Evolutionary conservation across 2,888 invertebrate species (phyloP).

Genomic region (Erebia ligea): DNA sequence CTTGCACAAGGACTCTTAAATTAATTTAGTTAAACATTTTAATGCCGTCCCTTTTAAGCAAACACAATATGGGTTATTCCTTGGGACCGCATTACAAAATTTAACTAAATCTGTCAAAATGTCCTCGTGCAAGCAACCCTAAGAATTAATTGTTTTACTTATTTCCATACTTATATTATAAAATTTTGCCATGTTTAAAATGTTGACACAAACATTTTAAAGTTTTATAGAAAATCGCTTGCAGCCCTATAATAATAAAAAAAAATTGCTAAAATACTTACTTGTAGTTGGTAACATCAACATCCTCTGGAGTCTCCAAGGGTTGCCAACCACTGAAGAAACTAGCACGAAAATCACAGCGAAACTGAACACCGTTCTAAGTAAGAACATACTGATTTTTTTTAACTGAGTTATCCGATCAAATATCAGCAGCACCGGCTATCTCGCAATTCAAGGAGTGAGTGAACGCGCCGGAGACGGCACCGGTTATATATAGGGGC

Average conservation of each 20-base stretch:
- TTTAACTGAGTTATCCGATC: background rate
- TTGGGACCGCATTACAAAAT: too few relatives aligned
- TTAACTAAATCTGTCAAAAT: too few relatives aligned
- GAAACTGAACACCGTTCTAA: conserved; percentile 52
- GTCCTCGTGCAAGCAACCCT: too few relatives aligned
- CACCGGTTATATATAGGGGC: conserved; percentile 35
- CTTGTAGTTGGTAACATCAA: background rate
- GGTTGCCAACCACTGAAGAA: conserved; percentile 47
- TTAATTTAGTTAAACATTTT: too few relatives aligned
- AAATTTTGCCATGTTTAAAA: too few relatives aligned
- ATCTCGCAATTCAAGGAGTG: conserved; percentile 24
- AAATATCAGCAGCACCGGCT: conserved; percentile 6
- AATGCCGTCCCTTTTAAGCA: too few relatives aligned
- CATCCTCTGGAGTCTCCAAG: conserved; percentile 38
- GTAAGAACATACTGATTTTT: conserved; percentile 47
- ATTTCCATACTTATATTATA: too few relatives aligned
- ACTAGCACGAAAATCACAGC: conserved; percentile 49
- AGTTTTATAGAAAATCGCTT: background rate
- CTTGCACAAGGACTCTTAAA: too few relatives aligned
- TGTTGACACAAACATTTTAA: too few relatives aligned
- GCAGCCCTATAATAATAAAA: background rate
- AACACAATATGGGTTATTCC: too few relatives aligned
- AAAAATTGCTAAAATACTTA: background rate
- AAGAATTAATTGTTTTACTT: too few relatives aligned
- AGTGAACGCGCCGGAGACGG: conserved; percentile 24